Evolutionary conservation across 2,888 invertebrate species (phyloP).

Genomic region (Lasioglossum vierecki): DNA sequence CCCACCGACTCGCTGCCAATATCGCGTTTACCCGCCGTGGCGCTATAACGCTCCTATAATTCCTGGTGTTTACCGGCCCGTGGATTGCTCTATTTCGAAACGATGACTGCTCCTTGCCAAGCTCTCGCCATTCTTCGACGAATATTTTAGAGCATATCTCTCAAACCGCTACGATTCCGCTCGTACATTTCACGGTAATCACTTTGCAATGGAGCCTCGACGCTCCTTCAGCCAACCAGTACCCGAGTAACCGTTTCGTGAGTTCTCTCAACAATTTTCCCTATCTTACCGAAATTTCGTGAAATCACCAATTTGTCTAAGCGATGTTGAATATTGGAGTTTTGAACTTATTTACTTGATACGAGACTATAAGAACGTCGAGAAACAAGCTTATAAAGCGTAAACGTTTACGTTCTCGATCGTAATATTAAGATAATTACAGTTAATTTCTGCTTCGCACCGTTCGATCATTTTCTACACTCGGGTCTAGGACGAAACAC

Average conservation of each 20-base stretch:
- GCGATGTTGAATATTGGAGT: too few species aligned
- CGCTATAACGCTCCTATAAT: slow-evolving; percentile 65
- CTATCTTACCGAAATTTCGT: not conserved
- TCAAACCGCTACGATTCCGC: not conserved
- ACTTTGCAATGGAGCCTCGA: not conserved
- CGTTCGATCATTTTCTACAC: too few species aligned
- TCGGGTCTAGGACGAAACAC: too few species aligned
- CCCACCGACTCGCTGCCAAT: slow-evolving; percentile 63
- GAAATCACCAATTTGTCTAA: not conserved
- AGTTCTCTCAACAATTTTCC: not conserved
- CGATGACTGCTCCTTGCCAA: slow-evolving; percentile 23
- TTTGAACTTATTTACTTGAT: too few species aligned
- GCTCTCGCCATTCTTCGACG: not conserved
- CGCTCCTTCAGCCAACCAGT: not conserved
- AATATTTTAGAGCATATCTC: not conserved
- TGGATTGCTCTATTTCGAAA: slow-evolving; percentile 63
- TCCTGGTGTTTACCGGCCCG: slow-evolving; percentile 55
- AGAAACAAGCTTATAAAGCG: too few species aligned
- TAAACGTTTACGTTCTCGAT: too few species aligned
- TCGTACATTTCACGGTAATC: not conserved
- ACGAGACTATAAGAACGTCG: too few species aligned
- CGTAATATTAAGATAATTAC: too few species aligned
- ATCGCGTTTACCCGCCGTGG: slow-evolving; percentile 61
- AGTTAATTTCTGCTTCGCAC: too few species aligned
- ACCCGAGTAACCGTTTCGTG: not conserved